phyloP scores from a whole-genome alignment of 2,113 vertebrate genomes.

The Lophotis ruficrista region DNA sequence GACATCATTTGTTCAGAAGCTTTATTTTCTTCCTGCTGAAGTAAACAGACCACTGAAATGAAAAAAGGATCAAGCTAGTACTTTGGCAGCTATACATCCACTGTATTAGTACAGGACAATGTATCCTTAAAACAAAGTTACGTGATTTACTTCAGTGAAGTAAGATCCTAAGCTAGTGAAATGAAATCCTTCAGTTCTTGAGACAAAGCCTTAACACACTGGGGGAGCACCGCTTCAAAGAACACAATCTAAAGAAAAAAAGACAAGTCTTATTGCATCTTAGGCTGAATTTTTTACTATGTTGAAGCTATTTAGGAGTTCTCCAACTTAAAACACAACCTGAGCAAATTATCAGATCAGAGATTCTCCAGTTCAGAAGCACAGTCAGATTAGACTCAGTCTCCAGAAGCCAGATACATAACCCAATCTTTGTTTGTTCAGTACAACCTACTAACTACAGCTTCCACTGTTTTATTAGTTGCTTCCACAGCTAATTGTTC shows the following conservation, averaged over 20 bases:
- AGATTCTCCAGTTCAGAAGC: not conserved
- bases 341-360: not conserved
- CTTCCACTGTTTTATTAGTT: not conserved
- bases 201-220: not conserved
- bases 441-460: not conserved
- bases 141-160: not conserved
- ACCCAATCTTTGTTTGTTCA: not conserved
- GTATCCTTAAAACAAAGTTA: not conserved
- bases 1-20: not conserved
- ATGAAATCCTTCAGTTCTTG: not conserved
- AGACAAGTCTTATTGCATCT: not conserved
- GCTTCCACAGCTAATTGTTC: conserved; percentile 16
- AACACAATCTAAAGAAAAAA: not conserved
- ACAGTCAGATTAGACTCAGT: not conserved
- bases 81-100: not conserved
- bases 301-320: not conserved
- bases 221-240: not conserved
- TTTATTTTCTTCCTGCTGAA: not conserved
- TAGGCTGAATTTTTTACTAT: not conserved
- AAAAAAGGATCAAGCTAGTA: not conserved
- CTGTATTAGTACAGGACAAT: not conserved
- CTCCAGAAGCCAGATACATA: not conserved
- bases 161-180: not conserved
- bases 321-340: not conserved
- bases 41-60: not conserved